phyloP scores from a whole-genome alignment of 2,888 invertebrate genomes.

The Cosmia trapezina region DNA sequence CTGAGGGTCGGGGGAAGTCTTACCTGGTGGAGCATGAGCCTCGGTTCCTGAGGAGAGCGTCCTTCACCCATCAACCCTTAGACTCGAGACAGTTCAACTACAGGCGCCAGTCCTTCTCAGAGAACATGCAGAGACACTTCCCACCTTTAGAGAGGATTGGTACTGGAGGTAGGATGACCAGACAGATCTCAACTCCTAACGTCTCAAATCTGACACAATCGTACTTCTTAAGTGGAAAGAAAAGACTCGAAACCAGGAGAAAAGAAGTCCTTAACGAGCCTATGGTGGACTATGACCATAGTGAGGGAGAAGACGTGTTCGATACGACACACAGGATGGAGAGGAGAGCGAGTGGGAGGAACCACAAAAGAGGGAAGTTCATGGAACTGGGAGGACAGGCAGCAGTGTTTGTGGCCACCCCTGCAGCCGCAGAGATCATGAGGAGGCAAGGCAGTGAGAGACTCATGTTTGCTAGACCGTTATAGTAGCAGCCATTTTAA shows the following conservation, averaged over 20 bases:
- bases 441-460: slow-evolving; percentile 86
- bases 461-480: slow-evolving; percentile 84
- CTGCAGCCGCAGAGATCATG: slow-evolving; percentile 86
- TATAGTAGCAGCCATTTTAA: slow-evolving; percentile 67
- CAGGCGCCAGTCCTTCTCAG: slow-evolving; percentile 85
- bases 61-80: slow-evolving; percentile 82
- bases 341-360: slow-evolving; percentile 76
- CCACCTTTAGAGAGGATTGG: slow-evolving; percentile 80
- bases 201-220: slow-evolving; percentile 79
- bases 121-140: slow-evolving; percentile 84
- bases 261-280: slow-evolving; percentile 85
- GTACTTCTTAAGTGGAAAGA: slow-evolving; percentile 79
- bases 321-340: slow-evolving; percentile 80
- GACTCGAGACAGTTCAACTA: slow-evolving; percentile 79
- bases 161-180: slow-evolving; percentile 74
- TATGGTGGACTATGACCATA: slow-evolving; percentile 87
- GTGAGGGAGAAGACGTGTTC: slow-evolving; percentile 87
- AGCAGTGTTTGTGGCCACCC: slow-evolving; percentile 85
- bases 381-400: slow-evolving; percentile 84
- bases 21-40: slow-evolving; percentile 75
- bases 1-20: slow-evolving; percentile 73
- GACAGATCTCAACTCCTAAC: slow-evolving; percentile 84
- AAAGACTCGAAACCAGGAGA: slow-evolving; percentile 79
- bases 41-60: slow-evolving; percentile 82
- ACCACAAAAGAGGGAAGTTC: slow-evolving; percentile 80